Evolutionary conservation across 2,797 vertebrate genomes (phyloP).

Genomic region (Gallinago nigripennis): DNA sequence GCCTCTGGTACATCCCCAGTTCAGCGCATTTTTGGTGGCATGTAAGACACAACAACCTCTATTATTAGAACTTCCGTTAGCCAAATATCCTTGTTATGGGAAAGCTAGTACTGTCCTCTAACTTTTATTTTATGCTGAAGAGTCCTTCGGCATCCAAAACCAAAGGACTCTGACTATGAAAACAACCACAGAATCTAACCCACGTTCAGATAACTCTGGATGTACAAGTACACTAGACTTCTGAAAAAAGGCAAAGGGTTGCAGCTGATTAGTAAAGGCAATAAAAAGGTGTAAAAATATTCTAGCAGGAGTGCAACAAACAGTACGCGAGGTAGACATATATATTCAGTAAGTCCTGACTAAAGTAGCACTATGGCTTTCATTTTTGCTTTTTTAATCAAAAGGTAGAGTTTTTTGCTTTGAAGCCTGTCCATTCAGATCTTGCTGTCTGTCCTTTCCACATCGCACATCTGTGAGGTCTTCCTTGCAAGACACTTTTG

Average conservation of each 20-base stretch:
- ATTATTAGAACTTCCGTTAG: slow-evolving; percentile 14
- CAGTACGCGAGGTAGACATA: slow-evolving; percentile 78
- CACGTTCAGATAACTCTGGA: slow-evolving; percentile 37
- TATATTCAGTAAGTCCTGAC: slow-evolving; percentile 67
- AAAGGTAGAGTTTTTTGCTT: neutral
- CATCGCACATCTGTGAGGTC: slow-evolving; percentile 53
- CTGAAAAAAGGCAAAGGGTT: slow-evolving; percentile 48
- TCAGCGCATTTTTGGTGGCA: slow-evolving; percentile 47
- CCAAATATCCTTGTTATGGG: slow-evolving; percentile 3
- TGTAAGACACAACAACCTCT: slow-evolving; percentile 33
- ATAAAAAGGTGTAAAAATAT: slow-evolving; percentile 67
- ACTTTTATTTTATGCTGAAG: neutral
- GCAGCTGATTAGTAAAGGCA: slow-evolving; percentile 70
- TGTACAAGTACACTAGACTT: slow-evolving; percentile 40
- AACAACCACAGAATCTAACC: slow-evolving; percentile 13
- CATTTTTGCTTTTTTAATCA: slow-evolving; percentile 62
- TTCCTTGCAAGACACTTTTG: slow-evolving; percentile 56
- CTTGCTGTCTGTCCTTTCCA: slow-evolving; percentile 47
- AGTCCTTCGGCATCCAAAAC: slow-evolving; percentile 4
- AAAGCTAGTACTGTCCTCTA: neutral
- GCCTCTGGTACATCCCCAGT: slow-evolving; percentile 24
- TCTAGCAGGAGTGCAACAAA: slow-evolving; percentile 74
- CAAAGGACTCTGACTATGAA: slow-evolving; percentile 7
- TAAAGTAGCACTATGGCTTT: slow-evolving; percentile 71
- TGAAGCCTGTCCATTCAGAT: slow-evolving; percentile 2